Evolutionary conservation across 2,888 invertebrate genomes (phyloP), one percentile per base, ranked within the genome.

Genomic region (Acrobasis consociella): DNA sequence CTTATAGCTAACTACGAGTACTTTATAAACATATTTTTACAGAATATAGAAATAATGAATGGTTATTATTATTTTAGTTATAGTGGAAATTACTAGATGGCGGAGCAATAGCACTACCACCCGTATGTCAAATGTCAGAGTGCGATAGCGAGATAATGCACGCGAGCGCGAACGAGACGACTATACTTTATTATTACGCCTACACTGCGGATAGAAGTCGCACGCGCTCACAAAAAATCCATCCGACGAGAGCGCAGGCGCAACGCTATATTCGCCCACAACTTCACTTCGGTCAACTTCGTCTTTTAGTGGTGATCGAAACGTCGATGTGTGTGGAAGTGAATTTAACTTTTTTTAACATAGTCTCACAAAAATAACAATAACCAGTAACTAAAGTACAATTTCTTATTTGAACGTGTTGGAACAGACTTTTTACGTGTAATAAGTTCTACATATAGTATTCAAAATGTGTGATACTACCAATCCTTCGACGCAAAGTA

Each of bases 401-500:
- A 86, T 86, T 75, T 82, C 81, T 73, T 80, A 83, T 85, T 79
- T 76, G 76, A 86, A 81, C 89, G 89, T 89, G 90, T 85, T 83
- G 75, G 75, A 80, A 82, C 78, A 86, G 82, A 86, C 86, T 83
- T 88, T 87, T 87, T 81, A 82, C 90, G 91, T 92, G 89, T 81
- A 81, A 75, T 78, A 79, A 85, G 85, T 89, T 90, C 69, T 83
- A 75, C 78, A 83, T 80, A 83, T 80, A 77, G 81, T 82, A 87
- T 81, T 85, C 87, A 93, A 86, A 87, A 93, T 93, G 93, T 92
- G 93, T 90, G 93, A 93, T 87, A 90, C 86, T 87, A 92, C 84
- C 87, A 91, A 84, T 90, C 94, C 95, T 82, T 97, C 96, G 90
- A 97, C 97, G 93, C 97, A 98, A 93, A 98, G 97, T 94, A 97